A percentile compares a stretch with the other conserved stretches of the same genome.
These are phyloP conservation scores for Chaenodraco wilsoni DNA, from an alignment of 2,797 vertebrate species.

Conservation along the genomic window DNA sequence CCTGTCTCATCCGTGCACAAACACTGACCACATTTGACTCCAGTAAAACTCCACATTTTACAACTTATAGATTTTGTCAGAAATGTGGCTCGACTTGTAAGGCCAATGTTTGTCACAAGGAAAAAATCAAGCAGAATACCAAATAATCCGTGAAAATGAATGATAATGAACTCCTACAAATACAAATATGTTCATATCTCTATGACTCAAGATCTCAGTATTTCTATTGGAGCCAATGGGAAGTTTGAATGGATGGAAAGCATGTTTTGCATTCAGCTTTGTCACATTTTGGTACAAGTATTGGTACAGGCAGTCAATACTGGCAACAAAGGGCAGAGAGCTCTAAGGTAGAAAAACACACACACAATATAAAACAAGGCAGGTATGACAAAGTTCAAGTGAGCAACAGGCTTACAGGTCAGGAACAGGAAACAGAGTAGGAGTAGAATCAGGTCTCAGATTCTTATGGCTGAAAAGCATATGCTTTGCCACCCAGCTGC, in stretches of 20 bases:
- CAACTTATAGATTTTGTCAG: background rate
- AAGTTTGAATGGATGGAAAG: background rate
- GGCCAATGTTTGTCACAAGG: background rate
- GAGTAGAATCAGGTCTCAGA: no score
- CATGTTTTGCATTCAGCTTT: background rate
- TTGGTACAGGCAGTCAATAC: no score
- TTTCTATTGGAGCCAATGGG: background rate
- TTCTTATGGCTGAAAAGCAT: no score
- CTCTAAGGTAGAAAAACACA: no score
- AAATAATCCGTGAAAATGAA: background rate
- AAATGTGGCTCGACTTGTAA: background rate
- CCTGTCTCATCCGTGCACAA: constrained; percentile 4
- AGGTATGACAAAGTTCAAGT: no score
- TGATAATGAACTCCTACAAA: background rate
- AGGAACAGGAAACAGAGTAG: no score
- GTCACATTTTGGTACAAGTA: background rate
- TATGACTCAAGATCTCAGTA: background rate
- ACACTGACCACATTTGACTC: constrained; percentile 17
- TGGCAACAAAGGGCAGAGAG: no score
- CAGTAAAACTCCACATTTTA: constrained; percentile 13
- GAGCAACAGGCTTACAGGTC: no score
- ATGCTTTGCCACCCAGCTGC: no score
- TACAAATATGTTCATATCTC: background rate
- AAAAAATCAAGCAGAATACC: background rate
- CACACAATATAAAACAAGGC: no score